Evolutionary conservation across 2,888 invertebrate species (phyloP).

Genomic region (Sepioteuthis lessoniana): DNA sequence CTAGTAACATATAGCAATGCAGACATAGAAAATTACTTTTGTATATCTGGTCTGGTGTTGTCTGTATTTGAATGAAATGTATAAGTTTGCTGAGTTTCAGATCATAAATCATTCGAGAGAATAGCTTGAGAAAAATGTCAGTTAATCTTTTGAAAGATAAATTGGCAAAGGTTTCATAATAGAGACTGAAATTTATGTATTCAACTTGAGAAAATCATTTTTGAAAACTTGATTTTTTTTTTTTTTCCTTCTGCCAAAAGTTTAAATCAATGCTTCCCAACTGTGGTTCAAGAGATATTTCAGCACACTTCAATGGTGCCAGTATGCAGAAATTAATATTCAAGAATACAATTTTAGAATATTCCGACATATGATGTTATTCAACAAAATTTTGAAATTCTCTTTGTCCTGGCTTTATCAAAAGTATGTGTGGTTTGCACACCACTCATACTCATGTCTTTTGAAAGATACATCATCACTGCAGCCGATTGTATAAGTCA

Average conservation of each 20-base stretch:
- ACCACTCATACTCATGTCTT: too few relatives aligned
- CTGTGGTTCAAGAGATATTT: neutral
- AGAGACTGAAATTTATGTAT: neutral
- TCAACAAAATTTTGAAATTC: too few relatives aligned
- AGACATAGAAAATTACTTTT: neutral
- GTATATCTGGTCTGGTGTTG: neutral
- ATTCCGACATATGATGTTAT: too few relatives aligned
- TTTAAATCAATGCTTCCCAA: neutral
- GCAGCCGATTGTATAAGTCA: too few relatives aligned
- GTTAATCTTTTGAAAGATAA: conserved; percentile 15
- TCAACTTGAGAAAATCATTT: neutral
- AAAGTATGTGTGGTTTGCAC: too few relatives aligned
- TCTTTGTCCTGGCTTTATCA: too few relatives aligned
- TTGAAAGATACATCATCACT: too few relatives aligned
- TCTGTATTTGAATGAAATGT: neutral
- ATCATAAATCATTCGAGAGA: neutral
- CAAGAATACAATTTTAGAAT: neutral
- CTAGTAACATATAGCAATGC: neutral
- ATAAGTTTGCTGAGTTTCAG: neutral
- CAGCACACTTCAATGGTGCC: neutral
- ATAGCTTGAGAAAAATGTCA: neutral
- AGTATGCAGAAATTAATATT: neutral
- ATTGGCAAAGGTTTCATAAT: conserved; percentile 15
- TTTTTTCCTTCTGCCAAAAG: neutral
- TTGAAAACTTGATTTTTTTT: neutral